Percentiles rank a stretch among this genome's conserved stretches.
These are phyloP conservation scores for Coracias cyanogaster DNA, from an alignment of 2,797 vertebrate genomes.

Conservation along the genomic window DNA sequence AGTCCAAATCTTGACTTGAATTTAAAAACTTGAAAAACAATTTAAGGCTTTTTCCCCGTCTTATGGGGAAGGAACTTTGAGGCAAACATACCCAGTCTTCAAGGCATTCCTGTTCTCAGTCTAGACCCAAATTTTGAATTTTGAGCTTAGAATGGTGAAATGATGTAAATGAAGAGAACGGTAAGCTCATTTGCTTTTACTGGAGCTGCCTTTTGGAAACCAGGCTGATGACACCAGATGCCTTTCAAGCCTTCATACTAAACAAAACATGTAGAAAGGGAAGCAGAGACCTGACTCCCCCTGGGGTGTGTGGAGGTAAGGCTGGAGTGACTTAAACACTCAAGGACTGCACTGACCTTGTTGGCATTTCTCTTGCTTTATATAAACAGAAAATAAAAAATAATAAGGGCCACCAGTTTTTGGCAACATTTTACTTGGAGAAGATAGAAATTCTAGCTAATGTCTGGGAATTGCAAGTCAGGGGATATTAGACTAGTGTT, in stretches of 20 bases:
- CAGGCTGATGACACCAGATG: not conserved
- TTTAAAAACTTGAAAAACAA: not conserved
- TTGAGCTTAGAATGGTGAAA: not conserved
- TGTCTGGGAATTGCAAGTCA: not conserved
- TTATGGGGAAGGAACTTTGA: not conserved
- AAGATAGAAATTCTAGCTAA: not conserved
- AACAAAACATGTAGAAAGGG: not conserved
- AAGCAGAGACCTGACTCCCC: not conserved
- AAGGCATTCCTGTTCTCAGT: not conserved
- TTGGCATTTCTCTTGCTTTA: not conserved
- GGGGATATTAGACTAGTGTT: not conserved
- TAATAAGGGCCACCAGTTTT: not conserved
- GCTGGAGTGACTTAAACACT: not conserved
- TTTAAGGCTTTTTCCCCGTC: not conserved
- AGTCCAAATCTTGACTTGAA: not conserved
- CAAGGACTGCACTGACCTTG: not conserved
- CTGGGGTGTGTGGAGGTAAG: not conserved
- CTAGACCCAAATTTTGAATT: not conserved
- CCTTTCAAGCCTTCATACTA: not conserved
- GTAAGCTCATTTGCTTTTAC: not conserved
- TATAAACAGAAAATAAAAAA: not conserved
- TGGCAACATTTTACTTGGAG: slow-evolving; percentile 9
- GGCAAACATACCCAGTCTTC: not conserved
- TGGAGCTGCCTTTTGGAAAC: not conserved
- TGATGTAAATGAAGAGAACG: not conserved